These are phyloP conservation scores for Eledona agricola DNA, from an alignment of 2,888 invertebrate species.

Conservation along the genomic window DNA sequence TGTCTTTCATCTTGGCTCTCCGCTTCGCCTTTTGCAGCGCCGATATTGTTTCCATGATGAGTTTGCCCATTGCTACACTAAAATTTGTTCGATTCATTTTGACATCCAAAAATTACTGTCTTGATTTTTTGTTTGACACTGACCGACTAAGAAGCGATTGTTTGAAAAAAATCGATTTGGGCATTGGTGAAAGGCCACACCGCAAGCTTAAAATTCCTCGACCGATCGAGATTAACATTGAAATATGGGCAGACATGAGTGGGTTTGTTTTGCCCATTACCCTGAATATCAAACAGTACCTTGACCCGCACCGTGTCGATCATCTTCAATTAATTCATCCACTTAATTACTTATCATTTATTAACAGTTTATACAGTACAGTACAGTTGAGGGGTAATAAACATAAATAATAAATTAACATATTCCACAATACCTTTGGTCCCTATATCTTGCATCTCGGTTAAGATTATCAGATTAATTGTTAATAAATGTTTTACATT, in stretches of 20 bases:
- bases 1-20: conserved; percentile 37
- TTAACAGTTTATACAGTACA: conserved; percentile 30
- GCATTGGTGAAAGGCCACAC: background rate
- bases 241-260: conserved; percentile 32
- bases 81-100: conserved; percentile 13
- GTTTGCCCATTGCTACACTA: conserved; percentile 14
- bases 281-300: conserved; percentile 47
- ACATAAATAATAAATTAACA: conserved; percentile 58
- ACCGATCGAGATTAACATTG: conserved; percentile 34
- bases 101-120: conserved; percentile 16
- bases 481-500: too few relatives aligned
- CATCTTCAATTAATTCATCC: conserved; percentile 2
- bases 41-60: conserved; percentile 19
- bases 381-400: conserved; percentile 33
- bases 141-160: too few relatives aligned
- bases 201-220: conserved; percentile 23
- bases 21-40: conserved; percentile 42
- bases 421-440: conserved; percentile 62
- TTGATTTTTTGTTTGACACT: conserved; percentile 1
- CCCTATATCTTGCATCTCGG: conserved; percentile 54
- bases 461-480: conserved; percentile 34
- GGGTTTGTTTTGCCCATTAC: conserved; percentile 36
- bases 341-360: conserved; percentile 32
- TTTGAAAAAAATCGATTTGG: too few relatives aligned
- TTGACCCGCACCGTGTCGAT: conserved; percentile 42